A percentile compares a stretch with the other conserved stretches of the same genome.
Evolutionary conservation across 2,113 vertebrate genomes (phyloP).

Genomic region (Hippocampus zosterae): DNA sequence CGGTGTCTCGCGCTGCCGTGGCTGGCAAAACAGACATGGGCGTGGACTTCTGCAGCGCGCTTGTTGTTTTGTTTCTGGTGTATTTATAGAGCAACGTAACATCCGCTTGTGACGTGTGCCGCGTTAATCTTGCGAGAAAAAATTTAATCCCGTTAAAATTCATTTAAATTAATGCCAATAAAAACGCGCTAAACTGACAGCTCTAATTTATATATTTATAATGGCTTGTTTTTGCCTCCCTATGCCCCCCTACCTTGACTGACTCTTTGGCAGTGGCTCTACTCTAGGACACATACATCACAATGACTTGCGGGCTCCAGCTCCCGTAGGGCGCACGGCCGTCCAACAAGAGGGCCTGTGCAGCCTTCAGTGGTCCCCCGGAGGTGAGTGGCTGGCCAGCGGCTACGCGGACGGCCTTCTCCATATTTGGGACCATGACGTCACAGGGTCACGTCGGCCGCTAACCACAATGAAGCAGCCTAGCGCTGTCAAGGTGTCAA

Average conservation of each 20-base stretch:
- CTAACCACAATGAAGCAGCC: conserved; percentile 57
- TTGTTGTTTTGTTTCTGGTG: too few relatives aligned
- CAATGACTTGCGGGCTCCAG: conserved; percentile 58
- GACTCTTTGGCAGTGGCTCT: conserved; percentile 66
- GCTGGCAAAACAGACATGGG: too few relatives aligned
- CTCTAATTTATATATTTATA: too few relatives aligned
- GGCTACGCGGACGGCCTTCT: conserved; percentile 70
- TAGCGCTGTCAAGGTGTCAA: conserved; percentile 74
- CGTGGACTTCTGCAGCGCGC: too few relatives aligned
- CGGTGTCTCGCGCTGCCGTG: too few relatives aligned
- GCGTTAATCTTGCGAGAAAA: too few relatives aligned
- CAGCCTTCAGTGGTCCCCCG: conserved; percentile 75
- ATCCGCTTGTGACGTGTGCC: too few relatives aligned
- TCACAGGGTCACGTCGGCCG: conserved; percentile 38
- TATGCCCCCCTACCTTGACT: too few relatives aligned
- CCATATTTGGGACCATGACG: conserved; percentile 67
- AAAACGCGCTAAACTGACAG: too few relatives aligned
- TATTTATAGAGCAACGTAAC: too few relatives aligned
- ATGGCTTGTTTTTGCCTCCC: neutral
- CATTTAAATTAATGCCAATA: too few relatives aligned
- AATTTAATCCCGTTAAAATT: too few relatives aligned
- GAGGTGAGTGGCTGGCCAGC: conserved; percentile 63
- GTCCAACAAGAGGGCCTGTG: conserved; percentile 64
- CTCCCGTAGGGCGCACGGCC: conserved; percentile 52
- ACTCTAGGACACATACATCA: conserved; percentile 71